Evolutionary conservation across 2,113 vertebrate genomes (phyloP).

Genomic region (Pontoporia blainvillei): DNA sequence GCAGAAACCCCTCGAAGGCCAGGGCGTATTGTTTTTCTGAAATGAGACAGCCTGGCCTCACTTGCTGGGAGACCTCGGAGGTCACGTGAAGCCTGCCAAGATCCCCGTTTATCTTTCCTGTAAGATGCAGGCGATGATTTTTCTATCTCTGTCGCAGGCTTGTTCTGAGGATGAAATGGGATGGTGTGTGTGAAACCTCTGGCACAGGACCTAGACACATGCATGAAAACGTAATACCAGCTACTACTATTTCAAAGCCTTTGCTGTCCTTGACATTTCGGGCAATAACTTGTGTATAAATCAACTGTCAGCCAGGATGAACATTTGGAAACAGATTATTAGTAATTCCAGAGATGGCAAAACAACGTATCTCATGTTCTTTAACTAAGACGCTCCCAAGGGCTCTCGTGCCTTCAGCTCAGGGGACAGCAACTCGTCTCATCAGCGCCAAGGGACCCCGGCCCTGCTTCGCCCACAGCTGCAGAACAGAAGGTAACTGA

Average conservation of each 20-base stretch:
- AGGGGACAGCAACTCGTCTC: neutral
- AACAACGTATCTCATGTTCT: neutral
- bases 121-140: neutral
- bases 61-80: neutral
- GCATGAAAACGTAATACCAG: neutral
- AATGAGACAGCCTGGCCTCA: neutral
- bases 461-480: neutral
- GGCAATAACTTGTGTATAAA: neutral
- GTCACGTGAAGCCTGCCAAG: neutral
- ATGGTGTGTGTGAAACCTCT: accelerated
- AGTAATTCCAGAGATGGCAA: neutral
- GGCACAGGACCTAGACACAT: neutral
- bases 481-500: slow-evolving; percentile 20
- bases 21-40: neutral
- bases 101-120: neutral
- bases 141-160: no score
- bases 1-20: neutral
- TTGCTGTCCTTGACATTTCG: neutral
- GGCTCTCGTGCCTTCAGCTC: neutral
- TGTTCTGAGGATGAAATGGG: neutral
- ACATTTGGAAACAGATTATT: neutral
- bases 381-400: neutral
- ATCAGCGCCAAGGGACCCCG: neutral
- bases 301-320: neutral
- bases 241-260: neutral